Conservation (phyloP, 2,888 invertebrate species). For the Chrysolina oricalcia region DNA sequence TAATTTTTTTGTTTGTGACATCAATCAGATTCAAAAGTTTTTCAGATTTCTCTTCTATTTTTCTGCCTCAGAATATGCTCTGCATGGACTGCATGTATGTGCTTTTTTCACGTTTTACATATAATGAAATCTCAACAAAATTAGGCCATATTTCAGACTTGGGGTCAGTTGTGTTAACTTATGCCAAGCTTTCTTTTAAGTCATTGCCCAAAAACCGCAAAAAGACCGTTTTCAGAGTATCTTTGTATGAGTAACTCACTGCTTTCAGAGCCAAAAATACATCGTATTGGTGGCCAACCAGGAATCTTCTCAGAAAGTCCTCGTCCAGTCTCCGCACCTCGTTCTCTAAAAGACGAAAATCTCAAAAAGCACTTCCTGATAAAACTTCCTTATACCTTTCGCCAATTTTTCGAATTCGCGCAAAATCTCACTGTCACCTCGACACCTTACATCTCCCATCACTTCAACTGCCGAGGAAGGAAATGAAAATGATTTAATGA, state of each 20-base stretch:
- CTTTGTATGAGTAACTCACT: conserved; percentile 34
- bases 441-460: conserved; percentile 47
- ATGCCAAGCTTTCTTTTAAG: too few species aligned
- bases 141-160: too few species aligned
- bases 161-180: background rate
- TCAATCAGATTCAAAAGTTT: too few species aligned
- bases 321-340: conserved; percentile 43
- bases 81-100: too few species aligned
- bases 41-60: too few species aligned
- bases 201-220: too few species aligned
- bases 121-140: too few species aligned
- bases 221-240: too few species aligned
- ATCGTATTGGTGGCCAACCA: conserved; percentile 46
- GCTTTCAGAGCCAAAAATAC: conserved; percentile 41
- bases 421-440: conserved; percentile 20
- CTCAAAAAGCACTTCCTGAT: background rate
- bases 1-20: too few species aligned
- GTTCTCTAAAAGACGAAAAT: conserved; percentile 43
- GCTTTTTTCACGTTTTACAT: too few species aligned
- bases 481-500: conserved; percentile 3
- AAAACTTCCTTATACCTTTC: conserved; percentile 30
- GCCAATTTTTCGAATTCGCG: conserved; percentile 37
- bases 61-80: too few species aligned
- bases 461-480: conserved; percentile 3
- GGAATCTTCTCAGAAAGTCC: conserved; percentile 46